Conservation (phyloP, 2,113 vertebrate species). For the Columba janthina region DNA sequence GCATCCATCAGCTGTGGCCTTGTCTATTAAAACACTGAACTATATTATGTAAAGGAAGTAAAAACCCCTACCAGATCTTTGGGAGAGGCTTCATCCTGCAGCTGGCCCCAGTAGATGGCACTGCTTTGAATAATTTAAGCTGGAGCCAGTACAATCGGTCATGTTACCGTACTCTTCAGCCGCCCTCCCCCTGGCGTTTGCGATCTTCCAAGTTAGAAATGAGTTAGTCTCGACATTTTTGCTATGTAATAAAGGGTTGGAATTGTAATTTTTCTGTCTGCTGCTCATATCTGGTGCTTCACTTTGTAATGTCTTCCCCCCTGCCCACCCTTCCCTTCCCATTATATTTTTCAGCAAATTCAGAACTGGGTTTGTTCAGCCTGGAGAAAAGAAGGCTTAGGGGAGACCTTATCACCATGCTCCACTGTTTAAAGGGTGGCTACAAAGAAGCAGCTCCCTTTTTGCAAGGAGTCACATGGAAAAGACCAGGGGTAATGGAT, state of each 20-base stretch:
- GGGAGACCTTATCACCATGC: too few species aligned
- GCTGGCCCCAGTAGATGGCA: constrained; percentile 47
- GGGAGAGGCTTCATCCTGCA: too few species aligned
- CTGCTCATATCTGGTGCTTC: neutral
- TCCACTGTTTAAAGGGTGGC: too few species aligned
- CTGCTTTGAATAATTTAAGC: neutral
- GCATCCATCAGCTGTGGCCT: neutral
- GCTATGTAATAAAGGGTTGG: rapidly evolving
- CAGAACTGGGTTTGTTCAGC: too few species aligned
- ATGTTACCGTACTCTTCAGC: neutral
- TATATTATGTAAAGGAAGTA: neutral
- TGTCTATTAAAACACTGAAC: neutral
- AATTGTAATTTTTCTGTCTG: neutral
- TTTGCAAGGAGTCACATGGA: too few species aligned
- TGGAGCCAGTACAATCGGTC: neutral
- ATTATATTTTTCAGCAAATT: too few species aligned
- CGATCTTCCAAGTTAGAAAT: neutral
- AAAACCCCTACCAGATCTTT: rapidly evolving
- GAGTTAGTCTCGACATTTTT: neutral
- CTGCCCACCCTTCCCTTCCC: neutral
- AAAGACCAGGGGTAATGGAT: too few species aligned
- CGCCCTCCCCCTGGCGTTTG: rapidly evolving
- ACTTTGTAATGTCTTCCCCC: neutral
- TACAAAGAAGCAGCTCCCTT: too few species aligned
- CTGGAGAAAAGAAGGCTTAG: too few species aligned